phyloP scores from a whole-genome alignment of 2,797 vertebrate genomes.

The Chanos chanos region DNA sequence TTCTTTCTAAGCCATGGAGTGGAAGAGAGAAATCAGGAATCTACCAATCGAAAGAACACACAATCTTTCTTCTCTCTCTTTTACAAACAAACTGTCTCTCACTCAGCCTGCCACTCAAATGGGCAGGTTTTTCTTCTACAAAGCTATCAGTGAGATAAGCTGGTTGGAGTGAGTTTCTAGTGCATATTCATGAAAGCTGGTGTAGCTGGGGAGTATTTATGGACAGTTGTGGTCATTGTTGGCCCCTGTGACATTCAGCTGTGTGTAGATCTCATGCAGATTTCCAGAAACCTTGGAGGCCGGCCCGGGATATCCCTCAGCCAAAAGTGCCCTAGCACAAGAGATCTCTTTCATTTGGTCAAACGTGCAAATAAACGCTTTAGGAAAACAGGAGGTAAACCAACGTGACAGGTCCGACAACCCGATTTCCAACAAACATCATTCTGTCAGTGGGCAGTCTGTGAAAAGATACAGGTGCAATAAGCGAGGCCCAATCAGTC shows the following conservation, averaged over 20 bases:
- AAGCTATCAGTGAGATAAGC: no score
- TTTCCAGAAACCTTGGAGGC: slow-evolving; percentile 18
- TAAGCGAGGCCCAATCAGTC: not conserved
- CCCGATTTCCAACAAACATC: slow-evolving; percentile 8
- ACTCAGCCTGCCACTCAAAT: no score
- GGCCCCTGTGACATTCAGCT: no score
- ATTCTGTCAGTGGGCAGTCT: not conserved
- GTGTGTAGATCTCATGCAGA: no score
- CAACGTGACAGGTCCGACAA: not conserved
- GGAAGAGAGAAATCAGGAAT: slow-evolving; percentile 32
- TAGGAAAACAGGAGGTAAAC: not conserved
- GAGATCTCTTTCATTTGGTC: slow-evolving; percentile 23
- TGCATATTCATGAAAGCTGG: no score
- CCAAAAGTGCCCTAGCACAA: slow-evolving; percentile 13
- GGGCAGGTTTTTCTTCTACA: no score
- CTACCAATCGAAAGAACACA: slow-evolving; percentile 41
- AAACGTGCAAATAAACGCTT: not conserved
- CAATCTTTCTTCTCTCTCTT: no score
- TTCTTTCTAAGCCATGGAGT: slow-evolving; percentile 45
- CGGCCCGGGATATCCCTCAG: slow-evolving; percentile 26
- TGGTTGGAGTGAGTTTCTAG: no score
- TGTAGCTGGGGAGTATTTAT: no score
- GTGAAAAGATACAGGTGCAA: not conserved
- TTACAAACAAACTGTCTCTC: no score
- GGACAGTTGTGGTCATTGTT: no score